Base-by-base conservation (phyloP, 23 tunicate genomes). In the Diplosoma virens region DNA sequence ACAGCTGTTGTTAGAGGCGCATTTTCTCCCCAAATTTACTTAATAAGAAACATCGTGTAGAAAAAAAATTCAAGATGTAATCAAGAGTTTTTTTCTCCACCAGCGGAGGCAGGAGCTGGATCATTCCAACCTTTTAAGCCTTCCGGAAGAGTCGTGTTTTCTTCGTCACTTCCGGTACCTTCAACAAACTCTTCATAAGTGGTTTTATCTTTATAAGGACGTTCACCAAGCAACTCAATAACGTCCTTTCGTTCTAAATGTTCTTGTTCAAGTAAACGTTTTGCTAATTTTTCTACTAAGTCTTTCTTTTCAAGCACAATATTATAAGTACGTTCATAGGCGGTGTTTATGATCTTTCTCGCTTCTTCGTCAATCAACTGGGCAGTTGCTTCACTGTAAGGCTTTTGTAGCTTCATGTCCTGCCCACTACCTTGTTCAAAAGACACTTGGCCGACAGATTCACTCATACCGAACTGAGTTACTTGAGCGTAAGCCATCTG, bases 401-500 rank as follows among this genome's bases (percentile, higher is more conserved):
- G 99, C 33, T 95, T 95, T 33, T 95, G 95, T 17, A 90, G 64
- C 18, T 76, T 75, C 68, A 46, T 56, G 30, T 33, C 48, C 0
- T 46, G 30, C 4, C 46, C 76, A 17, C 63, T 74, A 5, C 77
- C 77, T 52, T 83, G 78, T 36, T 73, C 68, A 75, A 83, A 95
- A 9, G 95, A 88, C 41, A 95, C 87, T 58, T 95, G 99, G 0
- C 99, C 99, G 14, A 95, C 94, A 63, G 79, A 71, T 2, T 94
- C 90, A 33, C 81, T 82, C 89, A 94, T 88, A 11, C 99, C 99
- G 33, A 56, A 95, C 48, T 88, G 94, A 30, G 99, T 88, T 7
- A 95, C 99, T 81, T 88, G 94, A 1, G 97, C 95, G 65, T 95
- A 95, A 17, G 99, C 99, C 76, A 95, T 73, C 37, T 87, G 82